A percentile compares a stretch with the other conserved stretches of the same genome.
These are phyloP conservation scores for Dicrurus megarhynchus DNA, from an alignment of 2,113 vertebrate genomes.

Conservation along the genomic window DNA sequence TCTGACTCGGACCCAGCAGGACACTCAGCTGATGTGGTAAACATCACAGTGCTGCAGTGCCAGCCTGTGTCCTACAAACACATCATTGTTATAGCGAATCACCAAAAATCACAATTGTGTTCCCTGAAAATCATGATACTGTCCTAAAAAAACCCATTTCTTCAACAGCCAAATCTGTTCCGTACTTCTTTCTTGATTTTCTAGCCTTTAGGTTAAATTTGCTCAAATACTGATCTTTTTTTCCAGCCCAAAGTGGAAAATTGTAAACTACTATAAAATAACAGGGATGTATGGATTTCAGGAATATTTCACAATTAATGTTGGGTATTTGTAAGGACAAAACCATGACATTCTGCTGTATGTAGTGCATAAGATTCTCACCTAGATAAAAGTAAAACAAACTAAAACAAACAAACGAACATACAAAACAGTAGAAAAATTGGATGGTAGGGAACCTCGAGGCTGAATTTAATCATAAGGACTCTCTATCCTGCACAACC, in stretches of 20 bases:
- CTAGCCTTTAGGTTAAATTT: not conserved
- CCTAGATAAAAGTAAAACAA: not conserved
- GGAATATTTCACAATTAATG: not conserved
- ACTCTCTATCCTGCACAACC: not conserved
- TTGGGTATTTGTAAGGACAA: not conserved
- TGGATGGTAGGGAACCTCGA: not conserved
- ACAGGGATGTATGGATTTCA: not conserved
- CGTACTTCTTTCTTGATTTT: not conserved
- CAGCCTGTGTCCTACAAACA: not conserved
- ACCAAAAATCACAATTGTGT: not conserved
- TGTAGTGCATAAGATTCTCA: not conserved
- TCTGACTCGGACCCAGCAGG: not conserved
- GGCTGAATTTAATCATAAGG: not conserved
- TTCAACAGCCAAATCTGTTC: not conserved
- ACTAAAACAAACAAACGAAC: not conserved
- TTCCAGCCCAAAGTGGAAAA: not conserved
- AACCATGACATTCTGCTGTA: not conserved
- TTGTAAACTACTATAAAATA: not conserved
- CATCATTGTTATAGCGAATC: accelerated
- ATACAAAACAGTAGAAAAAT: not conserved
- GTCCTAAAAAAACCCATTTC: not conserved
- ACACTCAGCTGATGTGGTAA: not conserved
- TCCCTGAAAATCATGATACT: not conserved
- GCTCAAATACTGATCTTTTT: not conserved
- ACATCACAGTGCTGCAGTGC: not conserved